phyloP scores from a whole-genome alignment of 2,113 vertebrate genomes.

The Sturnus vulgaris region DNA sequence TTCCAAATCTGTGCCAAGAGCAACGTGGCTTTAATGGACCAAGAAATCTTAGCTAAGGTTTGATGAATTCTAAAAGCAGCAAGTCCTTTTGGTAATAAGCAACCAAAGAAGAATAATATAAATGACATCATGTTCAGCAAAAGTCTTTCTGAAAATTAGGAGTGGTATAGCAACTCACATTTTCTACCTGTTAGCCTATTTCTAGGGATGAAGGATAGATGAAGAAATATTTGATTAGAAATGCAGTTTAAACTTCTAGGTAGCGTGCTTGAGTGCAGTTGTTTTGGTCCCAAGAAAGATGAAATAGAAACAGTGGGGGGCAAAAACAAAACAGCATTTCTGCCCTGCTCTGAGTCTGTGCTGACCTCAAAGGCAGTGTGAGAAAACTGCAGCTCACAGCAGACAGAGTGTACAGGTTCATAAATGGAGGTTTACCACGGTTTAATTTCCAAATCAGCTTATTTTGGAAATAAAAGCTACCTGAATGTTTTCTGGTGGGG shows the following conservation, averaged over 20 bases:
- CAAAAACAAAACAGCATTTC: background rate
- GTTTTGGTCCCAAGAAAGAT: background rate
- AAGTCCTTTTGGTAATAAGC: background rate
- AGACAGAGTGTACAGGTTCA: background rate
- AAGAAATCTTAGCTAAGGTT: background rate
- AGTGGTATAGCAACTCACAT: background rate
- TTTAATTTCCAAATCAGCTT: background rate
- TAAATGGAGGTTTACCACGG: background rate
- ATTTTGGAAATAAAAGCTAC: background rate
- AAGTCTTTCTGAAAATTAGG: background rate
- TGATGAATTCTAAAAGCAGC: background rate
- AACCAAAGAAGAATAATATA: background rate
- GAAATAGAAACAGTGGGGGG: background rate
- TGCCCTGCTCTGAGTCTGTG: background rate
- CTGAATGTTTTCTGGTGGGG: background rate
- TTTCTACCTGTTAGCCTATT: background rate
- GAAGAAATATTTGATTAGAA: background rate
- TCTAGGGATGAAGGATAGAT: background rate
- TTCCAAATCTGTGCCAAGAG: background rate
- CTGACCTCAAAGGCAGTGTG: background rate
- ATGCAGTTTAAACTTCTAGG: background rate
- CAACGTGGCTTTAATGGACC: background rate
- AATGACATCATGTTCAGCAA: background rate
- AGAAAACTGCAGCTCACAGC: background rate
- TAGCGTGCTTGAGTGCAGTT: rapidly evolving